These are phyloP conservation scores for Isoperla grammatica DNA, from an alignment of 2,888 invertebrate species.

Conservation along the genomic window DNA sequence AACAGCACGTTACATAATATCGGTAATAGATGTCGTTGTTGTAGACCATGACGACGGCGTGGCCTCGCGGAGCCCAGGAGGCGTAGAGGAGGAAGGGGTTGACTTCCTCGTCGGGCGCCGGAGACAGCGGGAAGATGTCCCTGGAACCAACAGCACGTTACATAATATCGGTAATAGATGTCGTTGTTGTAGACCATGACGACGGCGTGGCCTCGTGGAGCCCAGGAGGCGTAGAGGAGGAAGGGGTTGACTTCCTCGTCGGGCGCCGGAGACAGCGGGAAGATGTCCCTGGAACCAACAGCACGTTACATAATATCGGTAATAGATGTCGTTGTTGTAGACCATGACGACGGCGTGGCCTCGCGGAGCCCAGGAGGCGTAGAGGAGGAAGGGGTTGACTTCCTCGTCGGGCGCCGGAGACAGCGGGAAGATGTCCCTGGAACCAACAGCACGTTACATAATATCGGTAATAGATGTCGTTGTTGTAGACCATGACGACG, in stretches of 20 bases:
- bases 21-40: conserved; percentile 88
- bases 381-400: conserved; percentile 64
- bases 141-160: too few species aligned
- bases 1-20: too few species aligned
- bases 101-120: conserved; percentile 55
- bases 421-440: conserved; percentile 67
- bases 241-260: conserved; percentile 64
- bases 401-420: conserved; percentile 59
- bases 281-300: conserved; percentile 67
- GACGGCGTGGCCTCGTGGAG: conserved; percentile 72
- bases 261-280: conserved; percentile 59
- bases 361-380: conserved; percentile 78
- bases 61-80: conserved; percentile 76
- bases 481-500: conserved; percentile 76
- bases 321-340: conserved; percentile 84
- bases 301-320: too few species aligned
- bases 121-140: conserved; percentile 68
- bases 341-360: conserved; percentile 78
- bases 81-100: conserved; percentile 72
- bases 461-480: conserved; percentile 86
- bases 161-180: conserved; percentile 85
- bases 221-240: conserved; percentile 76
- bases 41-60: conserved; percentile 74
- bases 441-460: too few species aligned
- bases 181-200: conserved; percentile 83